Percentiles rank a stretch among this genome's conserved stretches.
Conservation (phyloP, 1,140 invertebrate genomes). For the Mizuhopecten yessoensis region DNA sequence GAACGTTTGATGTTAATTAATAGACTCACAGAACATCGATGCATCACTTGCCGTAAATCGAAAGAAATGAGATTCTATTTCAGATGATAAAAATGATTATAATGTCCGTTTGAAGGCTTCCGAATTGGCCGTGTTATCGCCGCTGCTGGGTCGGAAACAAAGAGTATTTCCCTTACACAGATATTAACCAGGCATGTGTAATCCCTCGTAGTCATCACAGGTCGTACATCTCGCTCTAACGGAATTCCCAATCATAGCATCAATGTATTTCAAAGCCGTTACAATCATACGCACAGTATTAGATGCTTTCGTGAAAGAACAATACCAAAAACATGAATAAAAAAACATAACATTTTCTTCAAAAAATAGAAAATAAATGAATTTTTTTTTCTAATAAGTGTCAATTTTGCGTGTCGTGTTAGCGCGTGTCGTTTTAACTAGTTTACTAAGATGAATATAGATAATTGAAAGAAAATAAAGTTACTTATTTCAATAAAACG, state of each 20-base stretch:
- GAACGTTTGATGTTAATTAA: conserved; percentile 9
- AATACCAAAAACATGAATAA: no score
- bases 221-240: neutral
- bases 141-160: neutral
- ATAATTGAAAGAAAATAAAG: no score
- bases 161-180: neutral
- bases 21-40: neutral
- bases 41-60: neutral
- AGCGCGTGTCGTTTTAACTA: no score
- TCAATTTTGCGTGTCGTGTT: no score
- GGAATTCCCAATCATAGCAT: neutral
- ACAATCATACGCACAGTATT: neutral
- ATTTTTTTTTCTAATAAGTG: no score
- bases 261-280: neutral
- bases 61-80: conserved; percentile 2
- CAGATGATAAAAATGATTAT: conserved; percentile 18
- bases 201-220: neutral
- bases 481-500: no score
- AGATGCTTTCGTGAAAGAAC: no score
- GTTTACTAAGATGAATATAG: no score
- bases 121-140: neutral
- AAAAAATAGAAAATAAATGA: no score
- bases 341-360: no score
- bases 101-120: neutral
- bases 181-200: neutral